Percentiles rank a stretch among this genome's conserved stretches.
These are phyloP conservation scores for Ditylenchus weischeri DNA, from an alignment of 2,888 invertebrate species.

Conservation along the genomic window DNA sequence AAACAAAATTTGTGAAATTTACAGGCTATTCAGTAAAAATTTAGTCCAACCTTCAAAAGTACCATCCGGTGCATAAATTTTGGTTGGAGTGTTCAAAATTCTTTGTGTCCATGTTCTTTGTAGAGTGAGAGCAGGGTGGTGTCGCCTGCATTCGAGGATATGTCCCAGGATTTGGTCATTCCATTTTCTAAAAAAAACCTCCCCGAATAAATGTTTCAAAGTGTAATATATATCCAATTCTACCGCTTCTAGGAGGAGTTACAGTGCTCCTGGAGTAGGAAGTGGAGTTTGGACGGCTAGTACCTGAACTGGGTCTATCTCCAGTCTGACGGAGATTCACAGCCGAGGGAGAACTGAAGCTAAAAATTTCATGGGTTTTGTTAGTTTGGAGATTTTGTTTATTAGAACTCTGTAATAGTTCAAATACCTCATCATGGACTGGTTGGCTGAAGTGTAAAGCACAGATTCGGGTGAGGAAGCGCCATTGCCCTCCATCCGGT, in stretches of 20 bases:
- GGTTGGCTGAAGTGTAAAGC: not conserved
- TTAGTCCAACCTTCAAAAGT: slow-evolving; percentile 14
- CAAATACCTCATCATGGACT: not conserved
- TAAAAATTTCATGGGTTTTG: no score
- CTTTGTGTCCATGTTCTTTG: slow-evolving; percentile 15
- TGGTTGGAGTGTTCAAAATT: slow-evolving; percentile 19
- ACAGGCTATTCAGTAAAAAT: no score
- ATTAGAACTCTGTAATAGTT: no score
- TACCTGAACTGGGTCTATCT: not conserved
- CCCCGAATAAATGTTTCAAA: no score
- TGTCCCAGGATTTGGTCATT: slow-evolving; percentile 20
- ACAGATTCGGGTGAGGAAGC: slow-evolving; percentile 1
- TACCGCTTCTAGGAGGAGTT: not conserved
- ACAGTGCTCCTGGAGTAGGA: slow-evolving; percentile 2
- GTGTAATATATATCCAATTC: not conserved
- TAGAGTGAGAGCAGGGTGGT: slow-evolving; percentile 18
- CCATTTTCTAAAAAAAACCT: slow-evolving; percentile 14
- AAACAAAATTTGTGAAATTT: no score
- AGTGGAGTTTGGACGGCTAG: slow-evolving; percentile 1
- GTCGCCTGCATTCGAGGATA: not conserved
- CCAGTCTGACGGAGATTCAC: not conserved
- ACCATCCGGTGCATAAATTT: slow-evolving; percentile 21
- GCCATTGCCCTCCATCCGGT: not conserved
- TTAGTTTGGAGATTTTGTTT: not conserved
- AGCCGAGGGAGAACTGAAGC: not conserved